phyloP scores from a whole-genome alignment of 2,113 vertebrate species.

The Microcebus ravelobensis region DNA sequence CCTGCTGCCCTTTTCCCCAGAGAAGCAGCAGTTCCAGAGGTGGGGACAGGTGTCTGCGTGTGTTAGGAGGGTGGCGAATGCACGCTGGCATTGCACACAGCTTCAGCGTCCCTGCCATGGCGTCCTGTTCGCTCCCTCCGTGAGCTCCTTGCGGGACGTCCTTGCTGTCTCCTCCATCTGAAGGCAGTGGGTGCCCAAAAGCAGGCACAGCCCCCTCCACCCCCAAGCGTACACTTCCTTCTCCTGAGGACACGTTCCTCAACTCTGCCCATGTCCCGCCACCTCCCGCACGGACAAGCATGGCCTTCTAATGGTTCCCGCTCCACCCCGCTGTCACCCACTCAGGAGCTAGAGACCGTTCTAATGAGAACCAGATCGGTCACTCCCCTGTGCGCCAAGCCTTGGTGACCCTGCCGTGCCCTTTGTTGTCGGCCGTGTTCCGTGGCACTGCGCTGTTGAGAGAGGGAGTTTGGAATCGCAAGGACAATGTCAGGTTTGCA shows the following conservation, averaged over 20 bases:
- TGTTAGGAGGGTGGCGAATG: not conserved
- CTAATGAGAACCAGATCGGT: not conserved
- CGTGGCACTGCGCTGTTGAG: not conserved
- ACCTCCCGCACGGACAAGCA: not conserved
- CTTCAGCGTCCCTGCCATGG: rapidly evolving
- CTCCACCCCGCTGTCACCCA: no score
- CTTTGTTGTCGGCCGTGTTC: not conserved
- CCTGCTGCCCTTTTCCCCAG: not conserved
- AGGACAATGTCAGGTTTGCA: not conserved
- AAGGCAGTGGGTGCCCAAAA: not conserved
- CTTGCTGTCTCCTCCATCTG: not conserved
- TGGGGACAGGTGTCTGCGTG: no score
- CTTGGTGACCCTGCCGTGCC: not conserved
- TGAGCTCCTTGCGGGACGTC: not conserved
- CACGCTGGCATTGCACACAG: rapidly evolving
- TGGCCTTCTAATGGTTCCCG: not conserved
- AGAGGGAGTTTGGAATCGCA: not conserved
- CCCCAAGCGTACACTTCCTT: no score
- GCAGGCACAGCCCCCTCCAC: not conserved
- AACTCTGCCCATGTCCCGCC: not conserved
- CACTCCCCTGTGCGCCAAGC: not conserved
- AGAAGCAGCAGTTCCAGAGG: not conserved
- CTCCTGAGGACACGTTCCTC: not conserved
- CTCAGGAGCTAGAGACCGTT: not conserved
- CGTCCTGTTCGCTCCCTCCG: no score